Evolutionary conservation across 2,797 vertebrate species (phyloP).

Genomic region (Paedocypris micromegethes): DNA sequence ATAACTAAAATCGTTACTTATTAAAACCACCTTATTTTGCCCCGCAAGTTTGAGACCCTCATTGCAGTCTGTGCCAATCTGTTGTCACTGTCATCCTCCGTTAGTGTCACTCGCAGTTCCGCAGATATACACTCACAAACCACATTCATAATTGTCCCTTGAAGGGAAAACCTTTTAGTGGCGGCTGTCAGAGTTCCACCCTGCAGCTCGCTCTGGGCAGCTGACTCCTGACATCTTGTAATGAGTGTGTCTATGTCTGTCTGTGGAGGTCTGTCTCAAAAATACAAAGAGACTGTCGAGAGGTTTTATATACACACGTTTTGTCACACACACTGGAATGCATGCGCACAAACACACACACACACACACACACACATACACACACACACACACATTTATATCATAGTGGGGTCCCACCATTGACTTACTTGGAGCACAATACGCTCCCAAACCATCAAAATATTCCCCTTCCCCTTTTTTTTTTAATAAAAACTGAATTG

Average conservation of each 20-base stretch:
- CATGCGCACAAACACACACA: too few species aligned
- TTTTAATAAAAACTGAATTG: too few species aligned
- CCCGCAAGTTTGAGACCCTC: slow-evolving; percentile 7
- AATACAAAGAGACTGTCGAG: slow-evolving; percentile 5
- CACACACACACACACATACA: too few species aligned
- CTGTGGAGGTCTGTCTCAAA: slow-evolving; percentile 11
- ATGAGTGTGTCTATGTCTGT: slow-evolving; percentile 34
- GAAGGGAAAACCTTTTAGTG: slow-evolving; percentile 51
- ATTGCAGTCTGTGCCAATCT: slow-evolving; percentile 9
- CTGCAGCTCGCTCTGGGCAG: slow-evolving; percentile 44
- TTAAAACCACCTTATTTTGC: slow-evolving; percentile 4
- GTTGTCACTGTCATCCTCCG: slow-evolving; percentile 36
- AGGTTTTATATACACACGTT: neutral
- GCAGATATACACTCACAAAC: slow-evolving; percentile 15
- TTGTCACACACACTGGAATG: too few species aligned
- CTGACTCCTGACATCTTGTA: slow-evolving; percentile 45
- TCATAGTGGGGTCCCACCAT: too few species aligned
- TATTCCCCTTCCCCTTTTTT: too few species aligned
- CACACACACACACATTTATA: too few species aligned
- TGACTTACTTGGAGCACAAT: too few species aligned
- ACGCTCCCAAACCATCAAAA: too few species aligned
- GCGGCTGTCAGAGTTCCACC: slow-evolving; percentile 42
- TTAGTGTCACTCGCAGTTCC: slow-evolving; percentile 39
- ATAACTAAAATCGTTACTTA: neutral
- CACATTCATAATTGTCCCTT: slow-evolving; percentile 37